These are phyloP conservation scores for Phasianus colchicus DNA, from an alignment of 2,113 vertebrate genomes.

Conservation along the genomic window DNA sequence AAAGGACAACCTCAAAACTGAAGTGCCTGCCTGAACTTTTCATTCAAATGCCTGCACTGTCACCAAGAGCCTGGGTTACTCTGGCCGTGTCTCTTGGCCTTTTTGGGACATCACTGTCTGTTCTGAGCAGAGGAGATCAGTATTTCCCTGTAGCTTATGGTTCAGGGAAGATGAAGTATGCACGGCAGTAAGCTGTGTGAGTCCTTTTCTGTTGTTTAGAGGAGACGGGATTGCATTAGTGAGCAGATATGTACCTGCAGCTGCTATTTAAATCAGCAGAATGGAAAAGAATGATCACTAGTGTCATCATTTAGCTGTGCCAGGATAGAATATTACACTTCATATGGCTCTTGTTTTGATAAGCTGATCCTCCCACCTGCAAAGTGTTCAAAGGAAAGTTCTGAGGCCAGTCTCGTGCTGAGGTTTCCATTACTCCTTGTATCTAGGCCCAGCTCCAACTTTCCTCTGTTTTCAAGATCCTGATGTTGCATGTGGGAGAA, in stretches of 20 bases:
- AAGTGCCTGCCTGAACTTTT: not conserved
- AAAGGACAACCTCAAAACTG: not conserved
- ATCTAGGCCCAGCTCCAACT: not conserved
- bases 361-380: not conserved
- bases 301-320: not conserved
- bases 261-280: not conserved
- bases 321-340: not conserved
- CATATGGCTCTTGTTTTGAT: not conserved
- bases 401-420: accelerated
- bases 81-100: not conserved
- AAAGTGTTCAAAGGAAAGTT: not conserved
- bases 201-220: not conserved
- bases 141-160: not conserved
- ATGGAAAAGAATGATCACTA: not conserved
- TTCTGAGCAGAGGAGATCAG: not conserved
- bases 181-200: not conserved
- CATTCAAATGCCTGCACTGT: not conserved
- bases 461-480: not conserved
- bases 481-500: not conserved
- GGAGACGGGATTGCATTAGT: not conserved
- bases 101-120: not conserved
- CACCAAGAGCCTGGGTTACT: not conserved
- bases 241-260: not conserved
- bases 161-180: not conserved
- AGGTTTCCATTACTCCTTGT: not conserved